These are phyloP conservation scores for Phycodurus eques DNA, from an alignment of 2,113 vertebrate genomes.

Conservation along the genomic window DNA sequence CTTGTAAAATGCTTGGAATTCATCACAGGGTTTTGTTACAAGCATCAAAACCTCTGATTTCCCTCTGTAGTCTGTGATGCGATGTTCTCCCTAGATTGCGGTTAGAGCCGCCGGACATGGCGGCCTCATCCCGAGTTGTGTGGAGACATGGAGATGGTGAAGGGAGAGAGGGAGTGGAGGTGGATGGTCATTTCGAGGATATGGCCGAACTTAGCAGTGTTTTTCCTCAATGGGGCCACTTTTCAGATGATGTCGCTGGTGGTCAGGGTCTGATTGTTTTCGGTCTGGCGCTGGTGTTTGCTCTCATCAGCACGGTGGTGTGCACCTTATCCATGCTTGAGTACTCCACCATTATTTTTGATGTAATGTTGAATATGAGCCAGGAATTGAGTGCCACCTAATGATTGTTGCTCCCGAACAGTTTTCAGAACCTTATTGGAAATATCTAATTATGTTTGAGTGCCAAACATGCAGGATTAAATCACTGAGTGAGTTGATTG, in stretches of 20 bases:
- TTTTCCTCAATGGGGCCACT: slow-evolving; percentile 38
- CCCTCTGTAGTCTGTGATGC: neutral
- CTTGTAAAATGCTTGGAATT: slow-evolving; percentile 23
- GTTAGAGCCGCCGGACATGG: slow-evolving; percentile 33
- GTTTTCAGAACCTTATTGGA: slow-evolving; percentile 16
- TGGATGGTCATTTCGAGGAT: slow-evolving; percentile 51
- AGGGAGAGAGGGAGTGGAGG: slow-evolving; percentile 2
- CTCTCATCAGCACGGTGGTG: slow-evolving; percentile 8
- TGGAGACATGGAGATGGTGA: slow-evolving; percentile 25
- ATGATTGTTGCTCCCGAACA: slow-evolving; percentile 15
- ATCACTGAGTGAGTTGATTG: neutral
- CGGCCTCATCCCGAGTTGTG: slow-evolving; percentile 32
- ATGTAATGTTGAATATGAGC: slow-evolving; percentile 26
- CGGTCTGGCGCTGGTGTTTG: slow-evolving; percentile 41
- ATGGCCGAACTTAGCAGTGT: slow-evolving; percentile 40
- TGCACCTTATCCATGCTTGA: slow-evolving; percentile 3
- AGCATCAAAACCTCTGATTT: slow-evolving; percentile 12
- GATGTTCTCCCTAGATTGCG: slow-evolving; percentile 3
- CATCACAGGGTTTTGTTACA: slow-evolving; percentile 10
- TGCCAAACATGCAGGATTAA: slow-evolving; percentile 6
- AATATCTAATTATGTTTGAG: slow-evolving; percentile 8
- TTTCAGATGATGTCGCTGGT: slow-evolving; percentile 56
- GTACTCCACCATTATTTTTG: slow-evolving; percentile 24
- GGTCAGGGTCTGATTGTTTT: slow-evolving; percentile 62
- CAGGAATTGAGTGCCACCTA: slow-evolving; percentile 12